Conservation (phyloP, 2,888 invertebrate species). For the Mimumesa dahlbomi region DNA sequence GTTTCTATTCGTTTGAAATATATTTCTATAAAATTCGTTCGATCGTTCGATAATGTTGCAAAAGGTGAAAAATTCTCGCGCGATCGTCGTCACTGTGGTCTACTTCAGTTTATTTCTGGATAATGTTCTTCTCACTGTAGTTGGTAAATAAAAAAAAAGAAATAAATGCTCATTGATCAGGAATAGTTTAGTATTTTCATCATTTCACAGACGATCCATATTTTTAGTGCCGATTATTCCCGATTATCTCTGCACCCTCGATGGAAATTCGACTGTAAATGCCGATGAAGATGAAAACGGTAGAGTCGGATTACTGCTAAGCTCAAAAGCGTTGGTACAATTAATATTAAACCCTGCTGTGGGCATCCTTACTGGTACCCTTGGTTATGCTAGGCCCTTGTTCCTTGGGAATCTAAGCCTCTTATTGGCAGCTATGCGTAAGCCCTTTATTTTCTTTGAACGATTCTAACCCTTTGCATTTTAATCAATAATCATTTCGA, state of each 20-base stretch:
- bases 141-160: conserved; percentile 85
- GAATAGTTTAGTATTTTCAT: no score
- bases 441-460: no score
- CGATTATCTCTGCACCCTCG: conserved; percentile 85
- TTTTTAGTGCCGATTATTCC: conserved; percentile 90
- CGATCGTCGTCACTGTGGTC: conserved; percentile 82
- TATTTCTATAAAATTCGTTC: neutral
- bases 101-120: conserved; percentile 91
- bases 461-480: neutral
- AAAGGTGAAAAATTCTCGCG: conserved; percentile 37
- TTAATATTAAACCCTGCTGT: conserved; percentile 88
- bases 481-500: no score
- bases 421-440: conserved; percentile 86
- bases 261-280: conserved; percentile 77
- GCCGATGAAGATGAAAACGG: conserved; percentile 83
- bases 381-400: conserved; percentile 86
- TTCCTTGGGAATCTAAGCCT: conserved; percentile 86
- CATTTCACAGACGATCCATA: no score
- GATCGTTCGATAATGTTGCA: conserved; percentile 20
- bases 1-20: neutral
- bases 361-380: conserved; percentile 85
- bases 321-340: conserved; percentile 91
- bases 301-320: conserved; percentile 85
- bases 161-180: no score
- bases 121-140: conserved; percentile 92